Evolutionary conservation across 2,113 vertebrate genomes (phyloP).

Genomic region (Megalops atlanticus): DNA sequence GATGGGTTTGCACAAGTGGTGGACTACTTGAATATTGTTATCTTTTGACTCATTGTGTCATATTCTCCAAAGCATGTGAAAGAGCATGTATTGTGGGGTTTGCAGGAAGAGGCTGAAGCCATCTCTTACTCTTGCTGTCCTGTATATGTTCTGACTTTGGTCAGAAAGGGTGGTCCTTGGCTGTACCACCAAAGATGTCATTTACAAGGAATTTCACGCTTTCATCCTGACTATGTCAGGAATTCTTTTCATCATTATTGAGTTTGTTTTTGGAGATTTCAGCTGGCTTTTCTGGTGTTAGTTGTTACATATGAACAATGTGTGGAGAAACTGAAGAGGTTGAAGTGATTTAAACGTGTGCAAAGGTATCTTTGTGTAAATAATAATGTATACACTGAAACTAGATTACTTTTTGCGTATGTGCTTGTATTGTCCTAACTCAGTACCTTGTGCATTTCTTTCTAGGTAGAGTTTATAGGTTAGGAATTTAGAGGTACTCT

Average conservation of each 20-base stretch:
- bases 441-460: too few relatives aligned
- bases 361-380: not conserved
- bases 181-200: not conserved
- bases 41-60: not conserved
- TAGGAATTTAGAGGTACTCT: not conserved
- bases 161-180: constrained; percentile 7
- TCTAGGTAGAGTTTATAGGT: not conserved
- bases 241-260: constrained; percentile 40
- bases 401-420: too few relatives aligned
- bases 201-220: constrained; percentile 45
- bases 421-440: too few relatives aligned
- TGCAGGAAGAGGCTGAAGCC: not conserved
- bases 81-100: constrained; percentile 9
- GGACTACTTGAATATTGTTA: too few relatives aligned
- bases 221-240: constrained; percentile 18
- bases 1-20: not conserved
- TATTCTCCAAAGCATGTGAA: not conserved
- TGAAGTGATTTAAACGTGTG: not conserved
- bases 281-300: not conserved
- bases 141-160: constrained; percentile 20
- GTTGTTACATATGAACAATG: not conserved
- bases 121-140: not conserved
- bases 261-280: not conserved
- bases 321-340: not conserved
- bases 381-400: not conserved